Percentiles rank a stretch among this genome's conserved stretches.
These are phyloP conservation scores for Lophotis ruficrista DNA, from an alignment of 2,113 vertebrate species.

Conservation along the genomic window DNA sequence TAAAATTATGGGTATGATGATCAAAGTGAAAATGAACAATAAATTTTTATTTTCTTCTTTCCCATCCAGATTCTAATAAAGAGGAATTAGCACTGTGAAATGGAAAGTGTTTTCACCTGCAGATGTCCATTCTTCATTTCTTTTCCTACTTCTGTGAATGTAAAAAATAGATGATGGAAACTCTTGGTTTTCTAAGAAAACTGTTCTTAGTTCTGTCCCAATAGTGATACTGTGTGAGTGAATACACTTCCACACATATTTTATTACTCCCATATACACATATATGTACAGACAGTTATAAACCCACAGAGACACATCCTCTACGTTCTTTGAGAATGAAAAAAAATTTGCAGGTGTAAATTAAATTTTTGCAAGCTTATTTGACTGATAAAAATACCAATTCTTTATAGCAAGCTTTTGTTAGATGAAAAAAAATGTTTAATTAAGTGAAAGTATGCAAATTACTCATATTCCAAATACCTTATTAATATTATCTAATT, in stretches of 20 bases:
- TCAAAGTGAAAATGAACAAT: slow-evolving; percentile 41
- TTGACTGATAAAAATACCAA: not conserved
- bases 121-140: not conserved
- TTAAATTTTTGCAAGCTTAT: not conserved
- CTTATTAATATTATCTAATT: slow-evolving; percentile 34
- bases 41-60: slow-evolving; percentile 41
- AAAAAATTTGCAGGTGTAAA: not conserved
- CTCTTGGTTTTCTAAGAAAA: not conserved
- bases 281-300: not conserved
- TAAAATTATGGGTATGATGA: slow-evolving; percentile 25
- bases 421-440: not conserved
- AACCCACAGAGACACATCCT: not conserved
- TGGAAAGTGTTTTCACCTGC: not conserved
- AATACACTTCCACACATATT: not conserved
- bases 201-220: not conserved
- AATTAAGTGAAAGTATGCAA: slow-evolving; percentile 1
- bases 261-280: not conserved
- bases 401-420: not conserved
- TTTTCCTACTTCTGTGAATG: not conserved
- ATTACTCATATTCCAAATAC: not conserved
- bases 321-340: not conserved
- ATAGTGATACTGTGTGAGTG: not conserved
- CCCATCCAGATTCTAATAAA: not conserved
- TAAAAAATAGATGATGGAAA: not conserved
- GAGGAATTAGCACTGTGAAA: not conserved